Evolutionary conservation across 1,140 invertebrate genomes (phyloP).

Genomic region (Chironomus tepperi): DNA sequence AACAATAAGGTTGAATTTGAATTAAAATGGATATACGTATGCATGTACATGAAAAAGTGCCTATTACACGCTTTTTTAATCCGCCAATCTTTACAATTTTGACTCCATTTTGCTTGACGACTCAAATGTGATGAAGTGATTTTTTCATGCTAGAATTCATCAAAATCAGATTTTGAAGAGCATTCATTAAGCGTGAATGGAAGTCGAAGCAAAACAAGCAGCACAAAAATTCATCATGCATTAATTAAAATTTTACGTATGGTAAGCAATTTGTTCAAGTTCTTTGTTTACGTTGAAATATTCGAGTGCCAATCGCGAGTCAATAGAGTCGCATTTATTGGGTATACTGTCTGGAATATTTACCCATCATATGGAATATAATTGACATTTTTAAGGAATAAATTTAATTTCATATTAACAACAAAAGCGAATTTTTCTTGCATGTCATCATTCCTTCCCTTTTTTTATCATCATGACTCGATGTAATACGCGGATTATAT

Average conservation of each 20-base stretch:
- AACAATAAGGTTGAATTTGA: not conserved
- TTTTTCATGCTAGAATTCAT: conserved; percentile 12
- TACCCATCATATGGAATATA: not conserved
- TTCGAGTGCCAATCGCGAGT: not conserved
- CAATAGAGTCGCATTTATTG: not conserved
- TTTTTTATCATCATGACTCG: not conserved
- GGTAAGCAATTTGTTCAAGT: not conserved
- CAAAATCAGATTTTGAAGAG: not conserved
- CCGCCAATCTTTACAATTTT: conserved; percentile 11
- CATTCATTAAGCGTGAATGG: not conserved
- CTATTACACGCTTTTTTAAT: conserved; percentile 1
- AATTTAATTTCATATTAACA: not conserved
- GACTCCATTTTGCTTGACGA: not conserved
- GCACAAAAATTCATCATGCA: too few relatives aligned
- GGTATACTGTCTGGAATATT: not conserved
- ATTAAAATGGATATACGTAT: not conserved
- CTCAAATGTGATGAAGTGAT: not conserved
- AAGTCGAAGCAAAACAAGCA: too few relatives aligned
- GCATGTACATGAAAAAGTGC: not conserved
- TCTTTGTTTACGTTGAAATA: not conserved
- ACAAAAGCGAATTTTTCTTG: not conserved
- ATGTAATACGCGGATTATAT: not conserved
- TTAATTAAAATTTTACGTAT: conserved; percentile 3
- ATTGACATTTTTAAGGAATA: not conserved
- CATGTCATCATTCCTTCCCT: not conserved